phyloP scores from a whole-genome alignment of 1,140 invertebrate species.

The Zophobas atratus region DNA sequence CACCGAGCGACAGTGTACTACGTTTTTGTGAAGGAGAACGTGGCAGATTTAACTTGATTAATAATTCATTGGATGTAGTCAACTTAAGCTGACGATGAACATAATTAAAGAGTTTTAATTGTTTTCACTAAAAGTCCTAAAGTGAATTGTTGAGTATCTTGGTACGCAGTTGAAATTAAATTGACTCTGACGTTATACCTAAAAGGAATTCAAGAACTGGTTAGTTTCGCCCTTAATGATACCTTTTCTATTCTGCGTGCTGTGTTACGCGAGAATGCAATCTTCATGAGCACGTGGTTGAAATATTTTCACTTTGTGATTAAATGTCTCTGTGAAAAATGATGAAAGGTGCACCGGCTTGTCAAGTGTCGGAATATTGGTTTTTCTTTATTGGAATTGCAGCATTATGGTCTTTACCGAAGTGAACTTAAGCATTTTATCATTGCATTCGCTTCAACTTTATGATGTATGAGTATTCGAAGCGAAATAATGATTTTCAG shows the following conservation, averaged over 20 bases:
- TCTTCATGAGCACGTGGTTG: neutral
- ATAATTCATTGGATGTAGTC: conserved; percentile 31
- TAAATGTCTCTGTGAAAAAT: neutral
- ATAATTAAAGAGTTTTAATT: conserved; percentile 43
- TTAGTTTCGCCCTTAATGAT: conserved; percentile 15
- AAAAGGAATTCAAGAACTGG: conserved; percentile 26
- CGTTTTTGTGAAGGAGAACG: neutral
- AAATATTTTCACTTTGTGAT: conserved; percentile 1
- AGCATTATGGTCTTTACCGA: no score
- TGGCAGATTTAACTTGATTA: conserved; percentile 27
- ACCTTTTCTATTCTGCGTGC: conserved; percentile 7
- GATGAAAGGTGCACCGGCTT: neutral
- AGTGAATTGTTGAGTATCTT: conserved; percentile 36
- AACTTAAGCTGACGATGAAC: conserved; percentile 36
- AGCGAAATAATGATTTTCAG: no score
- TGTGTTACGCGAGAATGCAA: conserved; percentile 22
- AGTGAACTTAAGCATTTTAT: no score
- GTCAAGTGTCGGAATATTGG: neutral
- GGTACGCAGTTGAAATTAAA: conserved; percentile 28
- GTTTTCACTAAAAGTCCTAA: conserved; percentile 14
- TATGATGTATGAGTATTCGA: no score
- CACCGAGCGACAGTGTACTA: neutral
- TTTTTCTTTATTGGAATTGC: neutral
- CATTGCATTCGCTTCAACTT: neutral
- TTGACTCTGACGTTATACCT: neutral